phyloP scores from a whole-genome alignment of 2,888 invertebrate genomes.

The Laothoe populi region DNA sequence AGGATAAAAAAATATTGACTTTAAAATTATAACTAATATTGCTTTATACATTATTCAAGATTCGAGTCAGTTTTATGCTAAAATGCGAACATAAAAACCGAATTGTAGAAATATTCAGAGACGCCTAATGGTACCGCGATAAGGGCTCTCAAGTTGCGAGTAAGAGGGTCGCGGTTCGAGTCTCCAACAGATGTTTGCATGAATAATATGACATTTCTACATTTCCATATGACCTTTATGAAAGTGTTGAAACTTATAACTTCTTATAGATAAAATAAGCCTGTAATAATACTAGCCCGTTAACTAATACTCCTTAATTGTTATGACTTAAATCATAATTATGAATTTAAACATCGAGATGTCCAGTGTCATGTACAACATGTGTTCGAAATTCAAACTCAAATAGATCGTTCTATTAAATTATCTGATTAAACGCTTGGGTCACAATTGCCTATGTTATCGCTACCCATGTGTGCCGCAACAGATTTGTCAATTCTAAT shows the following conservation, averaged over 20 bases:
- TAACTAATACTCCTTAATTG: too few species aligned
- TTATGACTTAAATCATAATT: too few species aligned
- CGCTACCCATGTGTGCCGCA: neutral
- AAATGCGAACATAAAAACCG: constrained; percentile 1
- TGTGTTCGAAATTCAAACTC: neutral
- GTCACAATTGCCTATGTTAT: neutral
- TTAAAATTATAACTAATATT: too few species aligned
- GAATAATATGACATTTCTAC: neutral
- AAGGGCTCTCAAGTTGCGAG: constrained; percentile 2
- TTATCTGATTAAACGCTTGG: neutral
- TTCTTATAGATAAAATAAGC: too few species aligned
- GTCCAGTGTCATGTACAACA: too few species aligned
- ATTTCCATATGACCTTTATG: neutral
- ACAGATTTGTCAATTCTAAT: constrained; percentile 20
- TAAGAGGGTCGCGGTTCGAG: constrained; percentile 14
- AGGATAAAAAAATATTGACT: too few species aligned
- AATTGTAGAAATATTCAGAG: constrained; percentile 12
- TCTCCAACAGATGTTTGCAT: constrained; percentile 19
- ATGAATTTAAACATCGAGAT: too few species aligned
- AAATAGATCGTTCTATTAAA: neutral
- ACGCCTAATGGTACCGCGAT: constrained; percentile 2
- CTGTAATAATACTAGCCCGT: too few species aligned
- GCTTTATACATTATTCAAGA: too few species aligned
- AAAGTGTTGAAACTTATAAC: neutral
- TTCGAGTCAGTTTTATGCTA: neutral